phyloP scores from a whole-genome alignment of 2,113 vertebrate species.

The Monarcha castaneiventris region DNA sequence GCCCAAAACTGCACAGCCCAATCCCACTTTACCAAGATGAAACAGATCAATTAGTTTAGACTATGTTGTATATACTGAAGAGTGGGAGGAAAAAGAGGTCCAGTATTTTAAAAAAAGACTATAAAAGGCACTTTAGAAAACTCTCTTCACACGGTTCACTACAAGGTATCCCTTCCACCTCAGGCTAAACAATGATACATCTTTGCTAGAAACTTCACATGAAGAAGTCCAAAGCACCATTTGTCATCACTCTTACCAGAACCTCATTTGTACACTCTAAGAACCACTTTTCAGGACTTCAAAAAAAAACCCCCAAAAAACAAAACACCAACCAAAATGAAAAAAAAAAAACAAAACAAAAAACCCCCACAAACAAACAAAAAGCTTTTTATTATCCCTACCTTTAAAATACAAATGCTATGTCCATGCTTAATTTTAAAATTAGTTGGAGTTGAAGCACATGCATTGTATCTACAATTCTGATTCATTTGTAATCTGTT shows the following conservation, averaged over 20 bases:
- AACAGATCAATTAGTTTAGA: background rate
- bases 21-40: background rate
- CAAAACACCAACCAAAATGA: background rate
- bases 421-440: background rate
- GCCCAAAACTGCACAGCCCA: background rate
- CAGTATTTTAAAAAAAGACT: background rate
- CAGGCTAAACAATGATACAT: background rate
- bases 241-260: background rate
- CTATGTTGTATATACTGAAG: background rate
- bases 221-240: background rate
- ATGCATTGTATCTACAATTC: background rate
- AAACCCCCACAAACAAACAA: background rate
- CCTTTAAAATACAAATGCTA: conserved; percentile 12
- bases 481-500: conserved; percentile 18
- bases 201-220: background rate
- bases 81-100: background rate
- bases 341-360: background rate
- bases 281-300: background rate
- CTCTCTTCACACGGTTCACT: background rate
- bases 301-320: background rate
- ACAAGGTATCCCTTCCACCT: background rate
- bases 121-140: background rate
- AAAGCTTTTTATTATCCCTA: background rate
- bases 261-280: background rate
- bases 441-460: background rate